Percentiles rank a stretch among this genome's conserved stretches.
phyloP scores from a whole-genome alignment of 2,797 vertebrate species.

The Acanthornis magna region DNA sequence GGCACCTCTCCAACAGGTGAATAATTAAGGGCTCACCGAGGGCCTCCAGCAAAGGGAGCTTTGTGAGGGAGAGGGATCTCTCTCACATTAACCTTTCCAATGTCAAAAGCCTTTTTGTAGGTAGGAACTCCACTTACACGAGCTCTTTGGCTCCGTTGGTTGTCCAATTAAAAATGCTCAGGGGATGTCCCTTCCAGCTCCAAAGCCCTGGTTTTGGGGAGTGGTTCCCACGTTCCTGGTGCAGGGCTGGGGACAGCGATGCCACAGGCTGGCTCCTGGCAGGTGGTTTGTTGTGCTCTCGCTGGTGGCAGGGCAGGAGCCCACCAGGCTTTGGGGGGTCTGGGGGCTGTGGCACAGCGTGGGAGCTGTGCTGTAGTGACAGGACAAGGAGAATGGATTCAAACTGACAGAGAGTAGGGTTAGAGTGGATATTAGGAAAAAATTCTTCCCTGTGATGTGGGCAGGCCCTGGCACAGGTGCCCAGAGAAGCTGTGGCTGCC shows the following conservation, averaged over 20 bases:
- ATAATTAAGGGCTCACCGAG: conserved; percentile 51
- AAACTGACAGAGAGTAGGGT: not conserved
- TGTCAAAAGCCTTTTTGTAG: conserved; percentile 54
- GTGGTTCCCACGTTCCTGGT: accelerated
- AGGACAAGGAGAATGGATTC: not conserved
- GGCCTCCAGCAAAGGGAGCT: conserved; percentile 47
- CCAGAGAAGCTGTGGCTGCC: not conserved
- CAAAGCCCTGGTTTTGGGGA: not conserved
- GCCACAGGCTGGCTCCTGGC: not conserved
- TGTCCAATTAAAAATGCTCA: not conserved
- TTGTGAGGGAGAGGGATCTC: conserved; percentile 41
- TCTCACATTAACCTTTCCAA: conserved; percentile 60
- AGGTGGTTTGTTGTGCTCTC: not conserved
- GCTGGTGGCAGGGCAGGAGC: not conserved
- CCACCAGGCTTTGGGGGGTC: not conserved
- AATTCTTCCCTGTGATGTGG: not conserved
- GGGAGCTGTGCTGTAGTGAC: not conserved
- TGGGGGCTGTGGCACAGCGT: not conserved
- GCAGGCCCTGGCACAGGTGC: not conserved
- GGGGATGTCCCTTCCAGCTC: not conserved
- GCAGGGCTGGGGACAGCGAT: not conserved
- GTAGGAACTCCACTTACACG: not conserved
- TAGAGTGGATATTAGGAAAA: not conserved
- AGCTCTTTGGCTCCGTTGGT: not conserved
- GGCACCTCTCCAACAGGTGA: conserved; percentile 62